Base-by-base conservation (phyloP, 2,113 vertebrate genomes). In the Lagopus muta region DNA sequence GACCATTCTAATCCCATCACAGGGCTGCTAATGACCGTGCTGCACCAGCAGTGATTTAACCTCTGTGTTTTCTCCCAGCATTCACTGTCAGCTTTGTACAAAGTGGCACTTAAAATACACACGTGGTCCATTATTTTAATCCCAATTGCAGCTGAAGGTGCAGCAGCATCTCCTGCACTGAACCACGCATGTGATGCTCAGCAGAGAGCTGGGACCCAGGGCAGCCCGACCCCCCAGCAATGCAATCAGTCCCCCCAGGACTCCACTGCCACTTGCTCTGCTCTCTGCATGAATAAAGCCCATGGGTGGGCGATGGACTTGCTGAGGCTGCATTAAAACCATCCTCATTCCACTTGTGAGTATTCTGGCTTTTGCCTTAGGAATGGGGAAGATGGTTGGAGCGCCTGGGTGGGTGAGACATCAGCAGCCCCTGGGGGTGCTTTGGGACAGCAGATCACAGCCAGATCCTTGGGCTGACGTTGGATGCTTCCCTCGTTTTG, bases 31-130 rank as follows among this genome's bases (percentile, higher is more conserved):
- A 92, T 74, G 79, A 73, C 82, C 55, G 7, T 74, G 76, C 55
- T 4, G 6, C 27, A 79, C 12, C 74, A 61, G 88, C 82, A 40
- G 15, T 40, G 52, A 36, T 95, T 94, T 86, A 95, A 95, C 91
- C 80, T 90, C 82, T 66, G 55, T 66, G 60, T 70, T 93, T 55
- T 76, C 88, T 86, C 81, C 58, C 14, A 0, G 20, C 36, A 61
- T 28, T 90, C 75, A 22, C 65, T 83, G 75, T 55, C 92, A 87
- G 61, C 52, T 32, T 86, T 90, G 73, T 91, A 76, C 82, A 48
- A 95, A 94, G 85, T 32, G 88, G 77, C 84, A n/a, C 95, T 95
- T 82, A 70, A 78, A 94, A 91, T 43, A 60, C 86, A 48, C 82
- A 52, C 54, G 42, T 69, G 72, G 77, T 76, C 88, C 69, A 86